Evolutionary conservation across 2,888 invertebrate genomes (phyloP), one percentile per base, ranked within the genome.

Genomic region (Drosophila picticornis): DNA sequence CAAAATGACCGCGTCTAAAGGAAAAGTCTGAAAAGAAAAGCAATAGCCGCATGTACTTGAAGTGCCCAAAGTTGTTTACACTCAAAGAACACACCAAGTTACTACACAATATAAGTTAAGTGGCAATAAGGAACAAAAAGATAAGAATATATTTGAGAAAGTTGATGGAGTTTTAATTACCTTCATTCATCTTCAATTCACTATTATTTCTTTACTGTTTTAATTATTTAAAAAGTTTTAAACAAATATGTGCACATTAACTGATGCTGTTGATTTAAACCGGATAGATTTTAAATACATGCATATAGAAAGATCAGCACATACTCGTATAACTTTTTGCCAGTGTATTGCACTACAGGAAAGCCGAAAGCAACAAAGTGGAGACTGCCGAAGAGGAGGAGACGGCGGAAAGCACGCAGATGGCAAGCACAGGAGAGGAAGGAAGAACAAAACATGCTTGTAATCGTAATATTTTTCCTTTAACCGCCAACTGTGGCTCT

Each of bases 1-100:
- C 78, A 78, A 90, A 84, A 84, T 84, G 75, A 90, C 91, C 91
- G 75, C 85, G 69, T 69, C 58, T 60, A 71, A 58, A 46, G 56
- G 27, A 27, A 50, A 52, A 60, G 60, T 29, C 46, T 51, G 36
- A 64, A 67, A 90, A 81, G 69, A 83, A 78, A 73, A 84, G 77
- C 83, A 86, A 89, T 74, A 63, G 75, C 65, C 57, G 72, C 69
- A 65, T 72, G 82, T 81, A 68, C 84, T 89, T 77, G 63, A 72
- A 79, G 63, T 66, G 65, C 48, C 50, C 52, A 61, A 75, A 72
- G 75, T 81, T 81, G 40, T 10, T 51, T 50, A 80, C 80, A 73
- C 85, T 75, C 61, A 25, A 66, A 70, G 43, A 70, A 82, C 81
- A 72, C 19, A 32, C 19, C 32, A 46, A 19, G n/a, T 16, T 7